phyloP scores from a whole-genome alignment of 2,888 invertebrate species.

The Xylophagus ater region DNA sequence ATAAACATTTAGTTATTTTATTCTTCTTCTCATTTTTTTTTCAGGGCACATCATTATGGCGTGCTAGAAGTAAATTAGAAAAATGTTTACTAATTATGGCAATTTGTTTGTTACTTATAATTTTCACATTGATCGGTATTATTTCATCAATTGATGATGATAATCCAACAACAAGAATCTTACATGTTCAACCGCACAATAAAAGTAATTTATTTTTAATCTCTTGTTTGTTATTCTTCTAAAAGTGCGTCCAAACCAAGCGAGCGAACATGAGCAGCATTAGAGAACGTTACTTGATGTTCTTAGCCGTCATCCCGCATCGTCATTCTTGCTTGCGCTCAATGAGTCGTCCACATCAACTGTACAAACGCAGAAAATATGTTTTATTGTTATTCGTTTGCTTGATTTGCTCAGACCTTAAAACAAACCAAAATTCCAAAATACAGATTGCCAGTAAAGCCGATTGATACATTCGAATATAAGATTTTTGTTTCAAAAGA shows the following conservation, averaged over 20 bases:
- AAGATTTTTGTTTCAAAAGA: too few species aligned
- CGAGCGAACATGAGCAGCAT: not conserved
- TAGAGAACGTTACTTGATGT: too few species aligned
- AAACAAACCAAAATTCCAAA: too few species aligned
- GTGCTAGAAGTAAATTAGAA: conserved; percentile 58
- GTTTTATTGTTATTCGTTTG: too few species aligned
- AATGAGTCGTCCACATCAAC: too few species aligned
- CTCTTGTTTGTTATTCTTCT: not conserved
- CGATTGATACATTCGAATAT: too few species aligned
- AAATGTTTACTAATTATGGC: conserved; percentile 47
- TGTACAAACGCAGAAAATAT: too few species aligned
- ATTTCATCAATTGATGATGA: conserved; percentile 45
- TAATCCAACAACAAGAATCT: conserved; percentile 40
- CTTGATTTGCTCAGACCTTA: too few species aligned
- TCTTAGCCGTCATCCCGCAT: too few species aligned
- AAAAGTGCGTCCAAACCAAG: not conserved
- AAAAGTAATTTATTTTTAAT: conserved; percentile 29
- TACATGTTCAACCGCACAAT: conserved; percentile 43
- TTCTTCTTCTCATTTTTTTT: conserved; percentile 14
- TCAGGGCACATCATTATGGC: conserved; percentile 68
- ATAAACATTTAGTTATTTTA: conserved; percentile 1
- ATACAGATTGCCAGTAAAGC: too few species aligned
- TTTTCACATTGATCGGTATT: conserved; percentile 49
- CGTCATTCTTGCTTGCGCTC: too few species aligned
- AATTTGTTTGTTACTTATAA: conserved; percentile 44